Conservation (phyloP, 2,888 invertebrate genomes). For the Pollenia griseotomentosa region DNA sequence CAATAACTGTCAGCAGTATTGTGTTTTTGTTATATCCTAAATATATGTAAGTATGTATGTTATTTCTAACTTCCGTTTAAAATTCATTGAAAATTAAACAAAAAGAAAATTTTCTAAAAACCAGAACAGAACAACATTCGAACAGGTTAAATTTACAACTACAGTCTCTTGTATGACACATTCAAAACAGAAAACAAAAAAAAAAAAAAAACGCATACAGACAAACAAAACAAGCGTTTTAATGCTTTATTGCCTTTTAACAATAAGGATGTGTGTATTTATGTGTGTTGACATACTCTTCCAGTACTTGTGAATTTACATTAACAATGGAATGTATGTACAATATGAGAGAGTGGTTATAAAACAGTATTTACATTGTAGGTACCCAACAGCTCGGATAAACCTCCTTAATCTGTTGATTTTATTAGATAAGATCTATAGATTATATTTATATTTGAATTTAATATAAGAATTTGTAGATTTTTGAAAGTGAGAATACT, state of each 20-base stretch:
- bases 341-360: background rate
- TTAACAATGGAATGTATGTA: background rate
- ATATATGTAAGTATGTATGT: background rate
- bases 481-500: too few relatives aligned
- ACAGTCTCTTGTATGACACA: background rate
- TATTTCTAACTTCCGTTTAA: conserved; percentile 13
- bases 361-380: conserved; percentile 23
- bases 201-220: background rate
- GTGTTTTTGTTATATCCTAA: background rate
- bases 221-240: conserved; percentile 33
- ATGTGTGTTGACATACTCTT: conserved; percentile 39
- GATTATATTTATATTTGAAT: too few relatives aligned
- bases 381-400: background rate
- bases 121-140: background rate
- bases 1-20: conserved; percentile 33
- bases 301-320: conserved; percentile 6
- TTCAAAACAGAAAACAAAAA: background rate
- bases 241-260: conserved; percentile 65
- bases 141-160: conserved; percentile 6
- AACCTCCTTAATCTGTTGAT: too few relatives aligned
- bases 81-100: background rate
- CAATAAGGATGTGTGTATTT: conserved; percentile 43
- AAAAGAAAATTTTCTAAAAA: background rate
- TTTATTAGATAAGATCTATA: too few relatives aligned
- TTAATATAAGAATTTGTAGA: too few relatives aligned